Evolutionary conservation across 2,113 vertebrate species (phyloP).

Genomic region (Oostethus manadensis): DNA sequence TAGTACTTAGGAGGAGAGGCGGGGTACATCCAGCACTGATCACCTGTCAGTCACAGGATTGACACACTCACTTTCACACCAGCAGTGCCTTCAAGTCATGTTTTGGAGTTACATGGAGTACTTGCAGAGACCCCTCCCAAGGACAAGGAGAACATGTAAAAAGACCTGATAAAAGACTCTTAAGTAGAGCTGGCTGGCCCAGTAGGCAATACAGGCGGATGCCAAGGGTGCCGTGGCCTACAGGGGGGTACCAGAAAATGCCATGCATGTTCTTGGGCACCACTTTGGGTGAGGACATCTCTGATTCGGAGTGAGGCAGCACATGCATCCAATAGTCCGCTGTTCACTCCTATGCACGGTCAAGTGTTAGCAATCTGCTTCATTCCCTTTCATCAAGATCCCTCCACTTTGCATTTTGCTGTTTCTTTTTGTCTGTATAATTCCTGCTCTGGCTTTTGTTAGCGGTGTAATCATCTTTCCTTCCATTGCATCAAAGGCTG

Average conservation of each 20-base stretch:
- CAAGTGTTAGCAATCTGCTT: background rate
- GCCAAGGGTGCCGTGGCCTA: too few species aligned
- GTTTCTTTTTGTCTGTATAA: constrained; percentile 2
- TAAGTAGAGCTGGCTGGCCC: too few species aligned
- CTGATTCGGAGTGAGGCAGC: too few species aligned
- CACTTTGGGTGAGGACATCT: too few species aligned
- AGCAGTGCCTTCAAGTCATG: background rate
- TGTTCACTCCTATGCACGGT: background rate
- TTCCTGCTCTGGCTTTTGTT: constrained; percentile 19
- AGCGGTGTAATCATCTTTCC: constrained; percentile 20
- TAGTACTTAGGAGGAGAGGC: background rate
- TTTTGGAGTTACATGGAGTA: background rate
- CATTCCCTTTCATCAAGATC: background rate
- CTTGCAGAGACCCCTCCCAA: too few species aligned
- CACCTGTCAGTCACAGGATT: background rate
- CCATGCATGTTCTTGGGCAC: too few species aligned
- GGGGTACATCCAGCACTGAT: background rate
- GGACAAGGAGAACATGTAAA: too few species aligned
- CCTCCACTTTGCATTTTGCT: background rate
- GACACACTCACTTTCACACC: background rate
- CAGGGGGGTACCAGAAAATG: too few species aligned
- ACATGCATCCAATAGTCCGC: too few species aligned
- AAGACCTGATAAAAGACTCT: too few species aligned
- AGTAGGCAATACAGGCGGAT: too few species aligned
- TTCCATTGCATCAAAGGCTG: constrained; percentile 17